Conservation (phyloP, 2,113 vertebrate genomes). For the Ptilonorhynchus violaceus region DNA sequence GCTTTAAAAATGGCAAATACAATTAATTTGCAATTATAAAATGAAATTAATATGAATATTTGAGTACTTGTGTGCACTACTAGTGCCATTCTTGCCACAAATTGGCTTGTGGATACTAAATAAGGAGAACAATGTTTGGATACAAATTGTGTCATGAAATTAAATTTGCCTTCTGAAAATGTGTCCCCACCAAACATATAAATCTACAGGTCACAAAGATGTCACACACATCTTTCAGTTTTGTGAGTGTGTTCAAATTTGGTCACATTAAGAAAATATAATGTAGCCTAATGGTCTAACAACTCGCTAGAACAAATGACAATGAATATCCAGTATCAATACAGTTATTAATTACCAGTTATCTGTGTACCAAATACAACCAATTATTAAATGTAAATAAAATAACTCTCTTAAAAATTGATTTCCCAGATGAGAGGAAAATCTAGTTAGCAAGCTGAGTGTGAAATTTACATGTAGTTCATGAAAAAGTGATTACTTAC, state of each 20-base stretch:
- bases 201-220: neutral
- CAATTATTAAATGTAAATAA: slow-evolving; percentile 51
- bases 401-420: slow-evolving; percentile 59
- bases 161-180: neutral
- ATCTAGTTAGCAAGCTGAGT: slow-evolving; percentile 55
- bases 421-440: slow-evolving; percentile 65
- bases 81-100: neutral
- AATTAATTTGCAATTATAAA: neutral
- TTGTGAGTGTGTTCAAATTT: neutral
- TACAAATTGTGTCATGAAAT: neutral
- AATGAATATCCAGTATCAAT: neutral
- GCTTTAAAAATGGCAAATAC: neutral
- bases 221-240: neutral
- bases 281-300: neutral
- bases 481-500: slow-evolving; percentile 57
- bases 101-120: neutral
- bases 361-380: slow-evolving; percentile 41
- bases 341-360: neutral
- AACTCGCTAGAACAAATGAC: neutral
- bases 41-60: neutral
- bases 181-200: neutral
- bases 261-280: neutral
- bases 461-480: slow-evolving; percentile 65
- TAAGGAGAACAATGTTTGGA: neutral
- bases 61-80: neutral